A percentile compares a stretch with the other conserved stretches of the same genome.
These are phyloP conservation scores for Erythrolamprus reginae DNA, from an alignment of 2,113 vertebrate genomes.

Conservation along the genomic window DNA sequence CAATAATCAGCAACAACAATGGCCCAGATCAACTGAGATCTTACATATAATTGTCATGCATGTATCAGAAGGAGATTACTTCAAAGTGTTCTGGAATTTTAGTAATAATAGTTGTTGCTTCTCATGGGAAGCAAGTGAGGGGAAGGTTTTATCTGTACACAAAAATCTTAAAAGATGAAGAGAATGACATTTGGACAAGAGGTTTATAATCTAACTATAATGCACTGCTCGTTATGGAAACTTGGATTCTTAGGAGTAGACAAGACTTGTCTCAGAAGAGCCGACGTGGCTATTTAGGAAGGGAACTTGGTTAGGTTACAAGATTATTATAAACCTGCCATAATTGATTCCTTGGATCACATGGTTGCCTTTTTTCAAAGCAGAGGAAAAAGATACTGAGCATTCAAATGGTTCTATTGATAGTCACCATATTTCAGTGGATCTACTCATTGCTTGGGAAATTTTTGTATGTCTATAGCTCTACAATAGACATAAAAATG, in stretches of 20 bases:
- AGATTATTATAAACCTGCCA: not conserved
- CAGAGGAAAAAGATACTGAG: not conserved
- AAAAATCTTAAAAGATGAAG: not conserved
- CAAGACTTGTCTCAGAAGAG: not conserved
- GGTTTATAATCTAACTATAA: not conserved
- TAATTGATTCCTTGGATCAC: not conserved
- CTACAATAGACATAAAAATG: not conserved
- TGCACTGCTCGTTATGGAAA: not conserved
- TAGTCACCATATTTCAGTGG: not conserved
- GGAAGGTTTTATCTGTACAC: not conserved
- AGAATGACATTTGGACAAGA: not conserved
- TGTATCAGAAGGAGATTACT: not conserved
- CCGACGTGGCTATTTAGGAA: not conserved
- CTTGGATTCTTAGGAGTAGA: not conserved
- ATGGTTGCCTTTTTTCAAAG: not conserved
- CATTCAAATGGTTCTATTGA: not conserved
- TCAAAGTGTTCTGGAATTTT: not conserved
- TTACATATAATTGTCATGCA: not conserved
- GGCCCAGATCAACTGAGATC: not conserved
- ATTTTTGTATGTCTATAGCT: not conserved
- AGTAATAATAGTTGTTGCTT: not conserved
- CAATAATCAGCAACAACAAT: not conserved
- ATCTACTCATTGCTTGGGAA: not conserved
- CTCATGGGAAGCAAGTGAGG: not conserved
- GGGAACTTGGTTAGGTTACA: not conserved